Conservation (phyloP, 30 jellyfish, hydroid and myxozoan genomes). For the Hydractinia echinata region DNA sequence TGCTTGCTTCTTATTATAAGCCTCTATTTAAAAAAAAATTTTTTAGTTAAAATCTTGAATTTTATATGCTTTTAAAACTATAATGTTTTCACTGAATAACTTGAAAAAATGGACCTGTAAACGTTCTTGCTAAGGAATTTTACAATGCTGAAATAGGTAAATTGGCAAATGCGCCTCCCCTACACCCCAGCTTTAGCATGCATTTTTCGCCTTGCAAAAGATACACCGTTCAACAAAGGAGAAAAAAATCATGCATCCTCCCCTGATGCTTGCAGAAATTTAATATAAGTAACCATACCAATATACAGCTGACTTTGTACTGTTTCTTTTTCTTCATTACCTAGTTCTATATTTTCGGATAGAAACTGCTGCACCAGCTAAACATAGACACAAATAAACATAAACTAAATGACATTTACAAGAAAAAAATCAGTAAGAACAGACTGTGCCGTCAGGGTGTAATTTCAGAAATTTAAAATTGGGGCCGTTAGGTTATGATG, state of each 20-base stretch:
- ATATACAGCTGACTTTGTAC: slow-evolving; percentile 50
- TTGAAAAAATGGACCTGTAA: too few species aligned
- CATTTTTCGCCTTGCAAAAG: neutral
- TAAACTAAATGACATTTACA: neutral
- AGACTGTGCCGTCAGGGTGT: too few species aligned
- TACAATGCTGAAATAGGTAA: neutral
- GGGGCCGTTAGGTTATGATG: too few species aligned
- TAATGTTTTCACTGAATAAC: too few species aligned
- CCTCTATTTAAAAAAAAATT: too few species aligned
- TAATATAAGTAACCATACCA: slow-evolving; percentile 25
- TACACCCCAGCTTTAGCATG: neutral
- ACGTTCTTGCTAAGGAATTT: neutral
- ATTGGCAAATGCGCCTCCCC: neutral
- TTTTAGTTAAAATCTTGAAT: too few species aligned
- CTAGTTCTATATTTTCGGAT: slow-evolving; percentile 46
- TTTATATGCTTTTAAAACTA: too few species aligned
- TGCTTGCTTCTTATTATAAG: too few species aligned
- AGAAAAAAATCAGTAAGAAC: neutral
- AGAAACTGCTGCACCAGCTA: slow-evolving; percentile 59
- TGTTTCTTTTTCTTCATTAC: slow-evolving; percentile 36
- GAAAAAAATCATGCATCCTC: neutral
- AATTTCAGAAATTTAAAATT: too few species aligned
- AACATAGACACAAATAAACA: neutral
- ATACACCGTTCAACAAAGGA: neutral
- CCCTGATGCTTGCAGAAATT: neutral